Evolutionary conservation across 1,140 invertebrate species (phyloP).

Genomic region (Ips nitidus): DNA sequence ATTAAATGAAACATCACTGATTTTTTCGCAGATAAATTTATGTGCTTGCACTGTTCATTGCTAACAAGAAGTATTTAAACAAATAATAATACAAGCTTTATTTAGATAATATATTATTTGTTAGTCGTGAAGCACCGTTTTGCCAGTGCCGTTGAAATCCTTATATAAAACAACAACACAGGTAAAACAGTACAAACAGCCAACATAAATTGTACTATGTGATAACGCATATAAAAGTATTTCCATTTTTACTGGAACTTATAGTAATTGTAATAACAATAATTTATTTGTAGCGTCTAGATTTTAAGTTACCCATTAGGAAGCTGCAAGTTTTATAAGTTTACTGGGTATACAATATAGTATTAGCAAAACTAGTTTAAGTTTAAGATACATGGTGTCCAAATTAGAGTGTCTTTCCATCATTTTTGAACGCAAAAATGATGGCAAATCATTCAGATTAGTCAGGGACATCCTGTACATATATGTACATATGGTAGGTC

Average conservation of each 20-base stretch:
- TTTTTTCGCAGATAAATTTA: neutral
- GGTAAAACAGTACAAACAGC: slow-evolving; percentile 10
- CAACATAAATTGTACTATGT: slow-evolving; percentile 28
- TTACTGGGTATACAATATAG: neutral
- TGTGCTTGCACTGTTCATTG: neutral
- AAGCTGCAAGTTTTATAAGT: slow-evolving; percentile 1
- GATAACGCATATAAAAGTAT: slow-evolving; percentile 36
- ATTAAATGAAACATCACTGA: neutral
- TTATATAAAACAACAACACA: neutral
- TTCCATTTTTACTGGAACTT: slow-evolving; percentile 36
- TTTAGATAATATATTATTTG: slow-evolving; percentile 5
- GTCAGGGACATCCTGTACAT: slow-evolving; percentile 19
- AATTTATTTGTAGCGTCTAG: neutral
- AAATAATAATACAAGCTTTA: slow-evolving; percentile 12
- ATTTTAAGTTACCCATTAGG: slow-evolving; percentile 14
- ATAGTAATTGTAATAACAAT: neutral
- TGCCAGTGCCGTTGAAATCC: slow-evolving; percentile 5
- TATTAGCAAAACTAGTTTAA: neutral
- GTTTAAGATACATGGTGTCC: slow-evolving; percentile 9
- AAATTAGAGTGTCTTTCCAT: slow-evolving; percentile 4
- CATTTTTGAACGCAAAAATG: slow-evolving; percentile 1
- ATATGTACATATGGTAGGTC: slow-evolving; percentile 22
- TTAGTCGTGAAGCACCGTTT: slow-evolving; percentile 18
- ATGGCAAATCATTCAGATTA: slow-evolving; percentile 6
- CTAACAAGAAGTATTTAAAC: slow-evolving; percentile 12